Base-by-base conservation (phyloP, 1,140 invertebrate genomes). In the Ceratina australensis region DNA sequence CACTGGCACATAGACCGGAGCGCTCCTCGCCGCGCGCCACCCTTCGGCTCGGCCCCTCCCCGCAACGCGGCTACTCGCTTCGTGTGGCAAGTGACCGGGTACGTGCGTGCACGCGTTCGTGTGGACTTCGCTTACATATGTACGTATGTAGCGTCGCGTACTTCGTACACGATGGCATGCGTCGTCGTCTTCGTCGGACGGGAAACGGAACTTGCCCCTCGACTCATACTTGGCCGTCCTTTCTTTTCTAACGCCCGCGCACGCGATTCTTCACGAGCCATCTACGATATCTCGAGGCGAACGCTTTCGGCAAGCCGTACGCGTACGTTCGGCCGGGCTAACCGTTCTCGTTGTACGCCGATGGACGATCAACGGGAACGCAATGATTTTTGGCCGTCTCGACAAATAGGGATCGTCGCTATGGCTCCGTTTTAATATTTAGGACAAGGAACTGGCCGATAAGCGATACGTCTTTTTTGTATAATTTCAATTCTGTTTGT, bases 191-290 rank as follows among this genome's bases (percentile, higher is more conserved):
- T n/a, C 26, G 20, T 20, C 24, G n/a, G 20, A 81, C 67, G 82
- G 84, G 76, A 86, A 86, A 85, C 84, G 84, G 84, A 85, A 86
- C 83, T 86, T 72, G 72, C 73, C 64, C 81, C 73, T 68, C 28
- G n/a, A 47, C 85, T 94, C 33, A 42, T 93, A 78, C 93, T 92
- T 64, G 94, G 93, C 50, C 93, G 47, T 50, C 93, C 60, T 68
- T 93, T 91, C 68, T 74, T 67, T 49, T 92, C 91, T 82, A 93
- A 93, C 90, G 93, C 54, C 1, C n/a, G 22, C 0, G 3, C 18
- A 67, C 12, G 24, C 49, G 49, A 59, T 60, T 20, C 16, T 24
- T 54, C 15, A 18, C 52, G 52, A 54, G 13, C 75, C 77, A 61
- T 76, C 81, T 80, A 52, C n/a, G 61, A 67, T 49, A 16, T 42